Evolutionary conservation across 2,797 vertebrate species (phyloP), one percentile per base, ranked within the genome.

Genomic region (Euphonia xanthogaster): DNA sequence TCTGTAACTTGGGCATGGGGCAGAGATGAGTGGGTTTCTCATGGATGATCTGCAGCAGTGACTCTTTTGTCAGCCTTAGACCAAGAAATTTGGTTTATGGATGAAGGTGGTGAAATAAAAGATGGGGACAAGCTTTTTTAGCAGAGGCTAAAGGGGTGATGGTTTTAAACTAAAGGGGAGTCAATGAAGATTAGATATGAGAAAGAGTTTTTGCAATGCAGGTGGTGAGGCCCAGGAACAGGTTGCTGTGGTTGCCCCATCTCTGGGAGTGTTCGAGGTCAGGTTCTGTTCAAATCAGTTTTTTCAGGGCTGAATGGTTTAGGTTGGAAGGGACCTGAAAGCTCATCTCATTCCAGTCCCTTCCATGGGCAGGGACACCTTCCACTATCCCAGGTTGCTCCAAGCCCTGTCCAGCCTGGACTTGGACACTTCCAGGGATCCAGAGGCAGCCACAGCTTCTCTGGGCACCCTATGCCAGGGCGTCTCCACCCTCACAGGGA

Each of bases 401-500:
- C 9, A 48, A 62, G 14, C 14, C 14, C 30, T 0, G 0, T 61
- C 33, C 72, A 71, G 0, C 42, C 31, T 44, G 23, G 23, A 10
- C 66, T 63, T 50, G 74, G 12, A 16, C 31, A 63, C 27, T 63
- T 9, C 57, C 35, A 50, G 22, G 42, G 35, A 23, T 55, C 44
- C 35, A 58, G 19, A 6, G 1, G 15, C 50, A 50, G 50, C 42
- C 57, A n/a, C 42, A 86, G 18, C 58, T 71, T 23, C 57, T 63
- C 31, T 78, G 58, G 27, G 10, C 0, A 55, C 0, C 8, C 22
- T 55, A 5, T 50, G 12, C 35, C 57, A 42, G 42, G 12, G 12
- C 11, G 14, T 27, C 1, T 0, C 12, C 25, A 33, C 6, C 33
- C 14, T 47, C 21, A 4, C 14, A 47, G 4, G 1, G 0, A 66